Percentiles rank a stretch among this genome's conserved stretches.
phyloP scores from a whole-genome alignment of 1,140 invertebrate species.

The Drosophila murphyi region DNA sequence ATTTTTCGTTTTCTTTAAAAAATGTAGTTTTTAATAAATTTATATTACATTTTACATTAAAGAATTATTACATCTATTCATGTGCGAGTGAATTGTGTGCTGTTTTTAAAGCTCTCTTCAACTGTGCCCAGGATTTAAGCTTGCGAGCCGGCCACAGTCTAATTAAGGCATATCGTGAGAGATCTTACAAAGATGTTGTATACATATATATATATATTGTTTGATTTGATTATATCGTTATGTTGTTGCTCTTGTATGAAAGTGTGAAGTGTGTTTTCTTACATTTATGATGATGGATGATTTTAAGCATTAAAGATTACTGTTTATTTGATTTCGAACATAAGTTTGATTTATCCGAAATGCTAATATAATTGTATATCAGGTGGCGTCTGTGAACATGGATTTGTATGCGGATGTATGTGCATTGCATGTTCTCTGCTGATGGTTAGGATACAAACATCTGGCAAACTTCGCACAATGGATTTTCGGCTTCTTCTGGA shows the following conservation, averaged over 20 bases:
- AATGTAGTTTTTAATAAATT: constrained; percentile 5
- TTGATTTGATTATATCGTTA: too few relatives aligned
- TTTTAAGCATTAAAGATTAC: too few relatives aligned
- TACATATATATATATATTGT: too few relatives aligned
- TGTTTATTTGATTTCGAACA: too few relatives aligned
- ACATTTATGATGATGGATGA: too few relatives aligned
- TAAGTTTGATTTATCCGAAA: too few relatives aligned
- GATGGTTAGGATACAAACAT: constrained; percentile 41
- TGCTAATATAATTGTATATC: too few relatives aligned
- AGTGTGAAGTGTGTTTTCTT: too few relatives aligned
- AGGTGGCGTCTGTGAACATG: not conserved
- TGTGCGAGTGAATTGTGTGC: not conserved
- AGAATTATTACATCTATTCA: not conserved
- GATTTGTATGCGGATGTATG: not conserved
- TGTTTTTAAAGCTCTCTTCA: not conserved
- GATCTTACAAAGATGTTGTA: not conserved
- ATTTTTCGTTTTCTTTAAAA: not conserved
- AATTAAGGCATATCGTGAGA: constrained; percentile 2
- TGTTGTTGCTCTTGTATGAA: too few relatives aligned
- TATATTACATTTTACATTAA: constrained; percentile 21
- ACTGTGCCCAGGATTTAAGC: constrained; percentile 2
- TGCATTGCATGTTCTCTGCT: not conserved
- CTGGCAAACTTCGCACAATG: constrained; percentile 63
- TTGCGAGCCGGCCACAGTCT: constrained; percentile 1
- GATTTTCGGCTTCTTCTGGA: constrained; percentile 43